Percentiles rank a stretch among this genome's conserved stretches.
phyloP scores from a whole-genome alignment of 1,140 invertebrate genomes.

The Tachypleus tridentatus region DNA sequence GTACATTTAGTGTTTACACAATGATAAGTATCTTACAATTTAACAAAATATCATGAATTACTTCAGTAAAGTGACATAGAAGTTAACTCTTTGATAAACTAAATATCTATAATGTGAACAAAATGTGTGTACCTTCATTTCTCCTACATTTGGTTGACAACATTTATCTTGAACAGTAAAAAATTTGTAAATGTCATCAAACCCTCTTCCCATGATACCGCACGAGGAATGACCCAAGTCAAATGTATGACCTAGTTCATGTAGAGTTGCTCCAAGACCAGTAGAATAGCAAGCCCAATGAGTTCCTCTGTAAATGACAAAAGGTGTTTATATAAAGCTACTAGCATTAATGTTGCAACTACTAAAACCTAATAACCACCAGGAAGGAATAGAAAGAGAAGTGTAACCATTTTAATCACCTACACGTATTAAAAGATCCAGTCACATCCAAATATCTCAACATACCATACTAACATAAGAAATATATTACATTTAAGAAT shows the following conservation, averaged over 20 bases:
- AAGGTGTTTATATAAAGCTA: not conserved
- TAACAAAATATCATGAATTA: conserved; percentile 9
- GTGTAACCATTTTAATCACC: too few species aligned
- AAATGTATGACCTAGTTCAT: conserved; percentile 90
- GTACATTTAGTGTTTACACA: not conserved
- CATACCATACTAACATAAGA: too few species aligned
- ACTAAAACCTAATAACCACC: not conserved
- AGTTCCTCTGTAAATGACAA: conserved; percentile 47
- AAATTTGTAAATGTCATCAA: conserved; percentile 69
- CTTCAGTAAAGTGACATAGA: conserved; percentile 10
- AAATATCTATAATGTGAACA: conserved; percentile 18
- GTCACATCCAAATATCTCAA: too few species aligned
- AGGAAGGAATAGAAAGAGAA: too few species aligned
- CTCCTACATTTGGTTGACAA: not conserved
- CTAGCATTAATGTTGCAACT: conserved; percentile 9
- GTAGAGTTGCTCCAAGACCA: conserved; percentile 80
- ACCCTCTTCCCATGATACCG: conserved; percentile 89
- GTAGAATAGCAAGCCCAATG: conserved; percentile 81
- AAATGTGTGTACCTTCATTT: conserved; percentile 11
- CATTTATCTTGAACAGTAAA: conserved; percentile 40
- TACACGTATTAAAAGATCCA: too few species aligned
- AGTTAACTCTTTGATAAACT: conserved; percentile 21
- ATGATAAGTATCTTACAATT: conserved; percentile 2
- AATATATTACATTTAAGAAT: too few species aligned
- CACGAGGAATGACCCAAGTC: conserved; percentile 79